Evolutionary conservation across 2,797 vertebrate genomes (phyloP), one percentile per base, ranked within the genome.

Genomic region (Anguilla obscura): DNA sequence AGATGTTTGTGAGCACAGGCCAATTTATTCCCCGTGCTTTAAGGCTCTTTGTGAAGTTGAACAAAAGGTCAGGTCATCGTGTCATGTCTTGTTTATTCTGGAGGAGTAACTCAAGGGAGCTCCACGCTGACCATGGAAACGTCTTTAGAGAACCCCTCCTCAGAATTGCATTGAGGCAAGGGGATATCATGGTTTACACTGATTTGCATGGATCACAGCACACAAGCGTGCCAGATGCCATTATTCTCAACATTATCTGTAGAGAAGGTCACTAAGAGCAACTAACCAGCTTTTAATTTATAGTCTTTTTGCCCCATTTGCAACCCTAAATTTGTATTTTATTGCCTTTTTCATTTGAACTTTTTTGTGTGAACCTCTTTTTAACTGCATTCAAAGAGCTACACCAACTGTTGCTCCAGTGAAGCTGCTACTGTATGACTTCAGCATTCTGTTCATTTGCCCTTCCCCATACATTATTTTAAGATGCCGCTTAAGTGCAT

Each of bases 1-100:
- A 74, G 69, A 74, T 74, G 69, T 74, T 74, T 74, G 69, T 74
- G 27, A 74, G 69, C 18, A 30, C 69, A 16, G 30, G 69, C 69
- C 69, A 74, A 74, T 74, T 74, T 74, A 21, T 36, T 74, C 69
- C 69, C 10, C 33, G 30, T 36, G 8, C 30, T 74, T 74, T 74
- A 36, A 8, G 10, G 27, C 69, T 74, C 27, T 33, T 33, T 74
- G 30, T 36, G 30, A 74, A 74, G 69, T 74, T 74, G 69, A 74
- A 74, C 1, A 33, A 74, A 36, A 74, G 69, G 69, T 74, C 69
- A 74, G 30, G 69, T 74, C 69, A 74, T 36, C 5, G 27, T 74
- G 69, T 36, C 69, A 74, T 74, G 69, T 74, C 7, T 74, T 74
- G 69, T 74, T 74, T 74, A 33, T 74, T 33, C 9, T 12, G 30